Conservation (phyloP, 1,140 invertebrate species). For the Bursaphelenchus mucronatus region DNA sequence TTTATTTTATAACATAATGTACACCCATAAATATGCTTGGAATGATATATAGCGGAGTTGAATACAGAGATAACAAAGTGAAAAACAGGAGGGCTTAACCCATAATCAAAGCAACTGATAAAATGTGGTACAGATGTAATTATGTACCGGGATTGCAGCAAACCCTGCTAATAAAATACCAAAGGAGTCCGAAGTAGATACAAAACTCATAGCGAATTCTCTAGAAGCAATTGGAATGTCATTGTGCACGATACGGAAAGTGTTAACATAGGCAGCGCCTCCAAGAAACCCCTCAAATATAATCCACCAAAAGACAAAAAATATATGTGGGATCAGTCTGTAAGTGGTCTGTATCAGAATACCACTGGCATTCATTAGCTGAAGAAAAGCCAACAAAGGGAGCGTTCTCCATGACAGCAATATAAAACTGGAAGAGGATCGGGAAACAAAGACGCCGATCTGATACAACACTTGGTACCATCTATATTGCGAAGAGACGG, state of each 20-base stretch:
- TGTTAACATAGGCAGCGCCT: slow-evolving; percentile 45
- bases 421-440: slow-evolving; percentile 75
- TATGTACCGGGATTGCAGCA: slow-evolving; percentile 36
- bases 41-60: no score
- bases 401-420: slow-evolving; percentile 67
- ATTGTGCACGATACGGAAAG: slow-evolving; percentile 36
- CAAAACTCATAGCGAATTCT: slow-evolving; percentile 43
- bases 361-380: slow-evolving; percentile 62
- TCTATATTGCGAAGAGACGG: slow-evolving; percentile 71
- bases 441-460: slow-evolving; percentile 78
- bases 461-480: slow-evolving; percentile 81
- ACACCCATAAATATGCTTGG: no score
- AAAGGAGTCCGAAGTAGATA: slow-evolving; percentile 40
- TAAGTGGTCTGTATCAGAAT: slow-evolving; percentile 49
- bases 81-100: no score
- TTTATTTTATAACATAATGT: no score
- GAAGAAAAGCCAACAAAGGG: slow-evolving; percentile 74
- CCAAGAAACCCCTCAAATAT: slow-evolving; percentile 45
- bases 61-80: no score
- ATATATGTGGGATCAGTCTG: slow-evolving; percentile 45
- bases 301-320: slow-evolving; percentile 41
- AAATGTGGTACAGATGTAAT: slow-evolving; percentile 33
- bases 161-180: slow-evolving; percentile 46
- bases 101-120: no score
- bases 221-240: slow-evolving; percentile 26